Percentiles rank a stretch among this genome's conserved stretches.
These are phyloP conservation scores for Geotrypetes seraphini DNA, from an alignment of 2,797 vertebrate genomes.

Conservation along the genomic window DNA sequence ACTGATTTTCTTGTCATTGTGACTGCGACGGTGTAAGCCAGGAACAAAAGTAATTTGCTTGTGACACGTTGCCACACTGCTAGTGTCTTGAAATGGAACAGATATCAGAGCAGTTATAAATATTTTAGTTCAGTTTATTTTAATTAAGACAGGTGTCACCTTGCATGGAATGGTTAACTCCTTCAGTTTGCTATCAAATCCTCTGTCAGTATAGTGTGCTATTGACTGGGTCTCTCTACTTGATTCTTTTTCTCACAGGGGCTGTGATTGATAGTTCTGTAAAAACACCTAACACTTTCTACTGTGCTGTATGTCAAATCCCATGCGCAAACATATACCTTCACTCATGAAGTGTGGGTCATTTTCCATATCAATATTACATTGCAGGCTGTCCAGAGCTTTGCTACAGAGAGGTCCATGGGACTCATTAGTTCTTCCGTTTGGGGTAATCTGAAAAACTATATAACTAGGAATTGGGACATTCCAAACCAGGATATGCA, in stretches of 20 bases:
- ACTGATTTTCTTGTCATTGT: no score
- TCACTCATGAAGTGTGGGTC: conserved; percentile 15
- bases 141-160: conserved; percentile 32
- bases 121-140: conserved; percentile 6
- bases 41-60: background rate
- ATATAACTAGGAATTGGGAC: no score
- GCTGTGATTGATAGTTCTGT: conserved; percentile 57
- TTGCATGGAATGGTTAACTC: conserved; percentile 44
- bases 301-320: conserved; percentile 15
- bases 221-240: conserved; percentile 54
- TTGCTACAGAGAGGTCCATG: conserved; percentile 11
- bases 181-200: conserved; percentile 58
- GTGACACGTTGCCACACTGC: background rate
- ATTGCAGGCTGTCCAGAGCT: conserved; percentile 41
- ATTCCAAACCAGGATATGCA: no score
- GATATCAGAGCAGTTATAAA: background rate
- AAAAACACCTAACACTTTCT: conserved; percentile 41
- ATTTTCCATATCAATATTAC: conserved; percentile 28
- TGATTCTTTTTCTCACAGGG: conserved; percentile 41
- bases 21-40: no score
- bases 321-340: conserved; percentile 21
- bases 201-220: conserved; percentile 64
- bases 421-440: no score
- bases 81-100: background rate
- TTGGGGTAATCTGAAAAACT: no score